phyloP scores from a whole-genome alignment of 2,113 vertebrate genomes.

The Herpetotheres cachinnans region DNA sequence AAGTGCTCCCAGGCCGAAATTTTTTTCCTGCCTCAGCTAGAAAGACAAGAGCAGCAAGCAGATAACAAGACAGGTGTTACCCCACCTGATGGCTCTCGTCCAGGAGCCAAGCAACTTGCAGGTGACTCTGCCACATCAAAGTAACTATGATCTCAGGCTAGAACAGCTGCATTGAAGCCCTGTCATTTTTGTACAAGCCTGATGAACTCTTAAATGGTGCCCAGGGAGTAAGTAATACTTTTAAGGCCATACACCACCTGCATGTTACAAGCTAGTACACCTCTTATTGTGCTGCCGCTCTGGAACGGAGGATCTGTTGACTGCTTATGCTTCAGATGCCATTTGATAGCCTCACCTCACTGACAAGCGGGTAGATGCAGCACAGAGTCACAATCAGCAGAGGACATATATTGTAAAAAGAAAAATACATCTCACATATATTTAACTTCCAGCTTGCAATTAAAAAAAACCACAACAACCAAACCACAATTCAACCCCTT shows the following conservation, averaged over 20 bases:
- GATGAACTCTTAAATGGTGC: background rate
- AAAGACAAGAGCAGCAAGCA: background rate
- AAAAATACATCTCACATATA: background rate
- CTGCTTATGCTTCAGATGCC: background rate
- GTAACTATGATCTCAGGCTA: slow-evolving; percentile 38
- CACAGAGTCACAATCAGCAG: background rate
- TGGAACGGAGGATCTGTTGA: background rate
- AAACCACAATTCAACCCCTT: background rate
- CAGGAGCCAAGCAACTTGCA: slow-evolving; percentile 66
- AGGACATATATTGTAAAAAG: background rate
- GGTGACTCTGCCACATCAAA: slow-evolving; percentile 63
- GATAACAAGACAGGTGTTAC: slow-evolving; percentile 40
- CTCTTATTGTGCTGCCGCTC: background rate
- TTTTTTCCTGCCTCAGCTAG: background rate
- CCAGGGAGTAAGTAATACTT: slow-evolving; percentile 15
- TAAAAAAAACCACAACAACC: background rate
- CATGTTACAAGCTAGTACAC: background rate
- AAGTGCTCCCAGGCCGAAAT: background rate
- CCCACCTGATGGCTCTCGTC: slow-evolving; percentile 49
- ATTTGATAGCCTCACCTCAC: background rate
- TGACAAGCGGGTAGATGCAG: background rate
- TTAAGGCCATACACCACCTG: slow-evolving; percentile 11
- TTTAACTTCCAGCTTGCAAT: background rate
- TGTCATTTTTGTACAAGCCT: background rate
- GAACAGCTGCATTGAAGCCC: slow-evolving; percentile 55